Evolutionary conservation across 2,113 vertebrate genomes (phyloP).

Genomic region (Brienomyrus longianalis): DNA sequence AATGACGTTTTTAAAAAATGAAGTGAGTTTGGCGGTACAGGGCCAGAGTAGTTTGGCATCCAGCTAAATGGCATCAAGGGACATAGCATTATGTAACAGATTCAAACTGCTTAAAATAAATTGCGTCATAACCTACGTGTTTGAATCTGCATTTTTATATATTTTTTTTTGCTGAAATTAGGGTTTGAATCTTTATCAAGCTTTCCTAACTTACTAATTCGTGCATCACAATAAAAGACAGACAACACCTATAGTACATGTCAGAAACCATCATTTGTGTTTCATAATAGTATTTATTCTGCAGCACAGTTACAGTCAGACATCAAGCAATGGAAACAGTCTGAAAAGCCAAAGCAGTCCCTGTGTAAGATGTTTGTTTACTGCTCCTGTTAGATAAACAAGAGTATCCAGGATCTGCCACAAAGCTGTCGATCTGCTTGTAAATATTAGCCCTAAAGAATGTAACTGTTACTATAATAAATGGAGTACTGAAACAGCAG

Average conservation of each 20-base stretch:
- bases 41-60: neutral
- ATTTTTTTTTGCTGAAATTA: neutral
- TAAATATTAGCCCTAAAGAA: constrained; percentile 8
- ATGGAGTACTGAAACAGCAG: neutral
- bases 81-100: neutral
- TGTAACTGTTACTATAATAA: neutral
- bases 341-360: constrained; percentile 1
- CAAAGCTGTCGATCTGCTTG: neutral
- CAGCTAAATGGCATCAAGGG: neutral
- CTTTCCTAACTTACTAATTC: neutral
- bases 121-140: neutral
- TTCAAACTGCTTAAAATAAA: neutral
- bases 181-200: neutral
- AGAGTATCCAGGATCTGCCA: neutral
- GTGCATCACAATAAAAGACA: neutral
- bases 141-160: neutral
- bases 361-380: constrained; percentile 15
- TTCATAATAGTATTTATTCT: neutral
- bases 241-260: neutral
- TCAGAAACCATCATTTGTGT: neutral
- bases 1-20: neutral
- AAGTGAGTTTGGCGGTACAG: too few relatives aligned
- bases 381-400: constrained; percentile 19
- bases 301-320: neutral
- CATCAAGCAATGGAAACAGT: neutral